Conservation (phyloP, 1,140 invertebrate species). For the Drosophila seguyi region DNA sequence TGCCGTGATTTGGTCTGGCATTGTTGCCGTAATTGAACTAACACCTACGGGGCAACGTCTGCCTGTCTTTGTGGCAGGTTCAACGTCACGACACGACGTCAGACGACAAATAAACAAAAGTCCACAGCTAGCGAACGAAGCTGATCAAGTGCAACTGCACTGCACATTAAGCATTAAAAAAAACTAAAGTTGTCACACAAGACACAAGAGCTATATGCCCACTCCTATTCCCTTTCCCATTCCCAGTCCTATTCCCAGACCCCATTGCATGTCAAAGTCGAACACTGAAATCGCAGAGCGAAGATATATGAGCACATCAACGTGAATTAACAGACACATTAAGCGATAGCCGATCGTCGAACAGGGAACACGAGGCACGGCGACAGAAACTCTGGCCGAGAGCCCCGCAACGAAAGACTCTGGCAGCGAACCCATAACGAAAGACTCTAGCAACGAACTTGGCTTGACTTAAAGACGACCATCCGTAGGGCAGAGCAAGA, state of each 20-base stretch:
- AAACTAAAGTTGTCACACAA: slow-evolving; percentile 32
- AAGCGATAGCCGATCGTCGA: slow-evolving; percentile 74
- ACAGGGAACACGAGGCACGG: slow-evolving; percentile 55
- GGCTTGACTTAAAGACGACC: not conserved
- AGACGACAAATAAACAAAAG: slow-evolving; percentile 55
- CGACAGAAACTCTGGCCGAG: slow-evolving; percentile 60
- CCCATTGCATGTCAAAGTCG: slow-evolving; percentile 61
- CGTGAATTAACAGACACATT: slow-evolving; percentile 80
- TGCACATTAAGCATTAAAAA: not conserved
- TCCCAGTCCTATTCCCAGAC: not conserved
- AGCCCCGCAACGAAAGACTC: slow-evolving; percentile 68
- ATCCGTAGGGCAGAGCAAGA: slow-evolving; percentile 21
- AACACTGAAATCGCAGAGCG: slow-evolving; percentile 69
- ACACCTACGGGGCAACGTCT: slow-evolving; percentile 49
- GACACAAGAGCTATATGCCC: slow-evolving; percentile 8
- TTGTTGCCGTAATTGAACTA: slow-evolving; percentile 72
- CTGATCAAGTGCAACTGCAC: slow-evolving; percentile 52
- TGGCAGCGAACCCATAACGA: slow-evolving; percentile 66
- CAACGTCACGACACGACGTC: slow-evolving; percentile 57
- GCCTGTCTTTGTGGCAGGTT: slow-evolving; percentile 53
- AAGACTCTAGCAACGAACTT: slow-evolving; percentile 30
- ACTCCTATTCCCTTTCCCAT: slow-evolving; percentile 3
- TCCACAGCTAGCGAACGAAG: slow-evolving; percentile 24
- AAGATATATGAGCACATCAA: slow-evolving; percentile 81
- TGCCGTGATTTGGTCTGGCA: slow-evolving; percentile 20